phyloP scores from a whole-genome alignment of 2,113 vertebrate species.

The Ammodramus savannarum region DNA sequence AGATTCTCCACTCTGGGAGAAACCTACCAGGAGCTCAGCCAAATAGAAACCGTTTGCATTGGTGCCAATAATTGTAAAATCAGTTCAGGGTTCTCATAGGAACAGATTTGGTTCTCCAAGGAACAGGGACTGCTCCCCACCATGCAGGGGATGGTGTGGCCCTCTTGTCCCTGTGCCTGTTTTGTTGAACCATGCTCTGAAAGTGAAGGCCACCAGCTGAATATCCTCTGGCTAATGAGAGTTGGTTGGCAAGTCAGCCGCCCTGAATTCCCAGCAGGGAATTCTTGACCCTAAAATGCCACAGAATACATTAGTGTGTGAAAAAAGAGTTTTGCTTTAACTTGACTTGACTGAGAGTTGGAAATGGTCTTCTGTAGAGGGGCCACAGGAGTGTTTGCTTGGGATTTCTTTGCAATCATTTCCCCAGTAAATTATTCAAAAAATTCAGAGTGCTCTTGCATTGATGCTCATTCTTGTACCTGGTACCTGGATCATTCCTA shows the following conservation, averaged over 20 bases:
- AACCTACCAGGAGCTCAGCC: neutral
- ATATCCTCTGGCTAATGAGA: neutral
- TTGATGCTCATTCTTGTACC: neutral
- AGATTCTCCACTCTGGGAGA: neutral
- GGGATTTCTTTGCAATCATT: neutral
- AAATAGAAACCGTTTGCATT: neutral
- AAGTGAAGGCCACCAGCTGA: neutral
- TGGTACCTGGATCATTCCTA: neutral
- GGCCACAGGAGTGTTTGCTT: neutral
- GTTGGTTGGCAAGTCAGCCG: neutral
- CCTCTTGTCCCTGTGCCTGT: neutral
- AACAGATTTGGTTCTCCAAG: neutral
- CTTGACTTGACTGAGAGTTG: neutral
- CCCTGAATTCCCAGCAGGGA: neutral
- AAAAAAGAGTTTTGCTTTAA: neutral
- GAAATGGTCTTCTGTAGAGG: neutral
- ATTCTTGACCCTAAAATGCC: neutral
- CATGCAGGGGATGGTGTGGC: accelerated
- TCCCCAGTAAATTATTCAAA: neutral
- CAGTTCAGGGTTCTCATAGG: neutral
- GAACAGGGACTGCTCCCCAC: neutral
- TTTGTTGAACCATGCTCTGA: neutral
- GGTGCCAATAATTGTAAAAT: neutral
- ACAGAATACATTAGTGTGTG: neutral
- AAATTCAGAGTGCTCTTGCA: neutral